Conservation (phyloP, 2,113 vertebrate species). For the Platysternon megacephalum region DNA sequence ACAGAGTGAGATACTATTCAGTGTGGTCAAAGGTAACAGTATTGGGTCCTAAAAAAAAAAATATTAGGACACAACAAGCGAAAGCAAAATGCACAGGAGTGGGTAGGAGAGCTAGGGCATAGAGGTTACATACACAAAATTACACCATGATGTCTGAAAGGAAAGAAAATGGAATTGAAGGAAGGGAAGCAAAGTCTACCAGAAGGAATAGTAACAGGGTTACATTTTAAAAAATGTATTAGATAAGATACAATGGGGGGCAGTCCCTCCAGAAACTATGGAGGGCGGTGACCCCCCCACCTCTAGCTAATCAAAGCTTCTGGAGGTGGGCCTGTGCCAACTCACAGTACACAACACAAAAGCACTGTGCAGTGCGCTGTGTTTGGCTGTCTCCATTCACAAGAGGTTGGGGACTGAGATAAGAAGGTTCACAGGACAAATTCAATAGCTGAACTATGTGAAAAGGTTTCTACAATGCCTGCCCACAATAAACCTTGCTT, state of each 20-base stretch:
- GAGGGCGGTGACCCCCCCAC: background rate
- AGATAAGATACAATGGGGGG: background rate
- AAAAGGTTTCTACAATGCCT: background rate
- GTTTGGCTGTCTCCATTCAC: background rate
- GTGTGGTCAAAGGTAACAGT: background rate
- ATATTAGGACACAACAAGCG: background rate
- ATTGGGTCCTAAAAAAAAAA: background rate
- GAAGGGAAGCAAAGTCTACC: background rate
- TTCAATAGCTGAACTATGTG: background rate
- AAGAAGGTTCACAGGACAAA: background rate
- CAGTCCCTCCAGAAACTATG: background rate
- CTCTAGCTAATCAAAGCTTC: background rate
- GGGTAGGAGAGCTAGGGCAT: background rate
- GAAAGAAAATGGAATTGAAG: background rate
- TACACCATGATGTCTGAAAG: background rate
- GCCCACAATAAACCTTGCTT: background rate
- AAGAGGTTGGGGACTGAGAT: background rate
- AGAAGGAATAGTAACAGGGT: background rate
- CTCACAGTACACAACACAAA: background rate
- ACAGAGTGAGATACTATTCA: background rate
- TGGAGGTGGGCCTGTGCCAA: background rate
- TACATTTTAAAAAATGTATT: background rate
- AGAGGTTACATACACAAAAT: background rate
- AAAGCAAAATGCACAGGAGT: background rate
- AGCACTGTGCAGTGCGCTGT: background rate